Conservation (phyloP, 2,888 invertebrate species). For the Hypomecis atomaria region DNA sequence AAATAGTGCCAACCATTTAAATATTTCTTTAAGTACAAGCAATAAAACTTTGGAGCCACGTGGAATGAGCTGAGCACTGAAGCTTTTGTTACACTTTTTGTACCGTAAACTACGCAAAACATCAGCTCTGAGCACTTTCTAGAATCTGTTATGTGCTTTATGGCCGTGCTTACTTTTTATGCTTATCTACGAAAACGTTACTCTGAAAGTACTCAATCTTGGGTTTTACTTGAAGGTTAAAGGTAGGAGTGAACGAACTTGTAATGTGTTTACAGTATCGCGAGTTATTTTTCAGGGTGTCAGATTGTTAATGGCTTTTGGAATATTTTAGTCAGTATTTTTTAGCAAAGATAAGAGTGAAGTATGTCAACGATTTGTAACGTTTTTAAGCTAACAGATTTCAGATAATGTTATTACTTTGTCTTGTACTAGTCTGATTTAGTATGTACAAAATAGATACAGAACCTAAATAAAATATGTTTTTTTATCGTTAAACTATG, state of each 20-base stretch:
- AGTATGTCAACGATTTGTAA: neutral
- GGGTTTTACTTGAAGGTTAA: constrained; percentile 13
- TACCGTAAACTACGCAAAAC: constrained; percentile 48
- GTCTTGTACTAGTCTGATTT: too few species aligned
- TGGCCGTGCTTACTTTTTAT: constrained; percentile 11
- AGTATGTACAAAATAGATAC: too few species aligned
- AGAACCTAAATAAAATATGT: too few species aligned
- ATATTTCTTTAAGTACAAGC: too few species aligned
- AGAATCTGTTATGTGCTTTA: constrained; percentile 23
- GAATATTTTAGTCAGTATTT: constrained; percentile 1
- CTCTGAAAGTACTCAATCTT: constrained; percentile 2
- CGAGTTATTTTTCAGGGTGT: constrained; percentile 8
- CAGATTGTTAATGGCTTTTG: constrained; percentile 9
- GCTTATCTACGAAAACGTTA: constrained; percentile 4
- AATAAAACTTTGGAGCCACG: constrained; percentile 45
- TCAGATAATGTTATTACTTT: too few species aligned
- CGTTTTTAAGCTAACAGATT: too few species aligned
- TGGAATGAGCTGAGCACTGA: constrained; percentile 55
- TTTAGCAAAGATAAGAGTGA: neutral
- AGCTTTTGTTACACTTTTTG: constrained; percentile 57
- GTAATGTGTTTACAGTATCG: constrained; percentile 7
- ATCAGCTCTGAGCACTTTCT: constrained; percentile 24
- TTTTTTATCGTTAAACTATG: too few species aligned
- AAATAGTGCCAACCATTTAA: too few species aligned
- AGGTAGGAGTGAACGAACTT: constrained; percentile 10